phyloP scores from a whole-genome alignment of 2,797 vertebrate species.

The Pseudopleuronectes americanus region DNA sequence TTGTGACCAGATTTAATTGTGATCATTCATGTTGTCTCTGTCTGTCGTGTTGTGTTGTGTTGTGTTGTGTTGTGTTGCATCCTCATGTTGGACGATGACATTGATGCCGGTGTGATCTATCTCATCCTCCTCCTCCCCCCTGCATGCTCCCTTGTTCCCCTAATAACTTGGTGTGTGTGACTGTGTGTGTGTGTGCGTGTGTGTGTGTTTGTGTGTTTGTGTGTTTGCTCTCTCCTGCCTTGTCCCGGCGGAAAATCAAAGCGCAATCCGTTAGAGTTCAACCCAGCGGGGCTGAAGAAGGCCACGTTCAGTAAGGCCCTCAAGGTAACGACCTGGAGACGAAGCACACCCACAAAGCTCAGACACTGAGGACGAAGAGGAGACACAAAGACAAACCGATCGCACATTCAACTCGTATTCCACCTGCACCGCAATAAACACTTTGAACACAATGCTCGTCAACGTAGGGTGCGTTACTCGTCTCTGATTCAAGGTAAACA shows the following conservation, averaged over 20 bases:
- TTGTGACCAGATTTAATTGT: slow-evolving; percentile 39
- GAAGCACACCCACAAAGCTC: slow-evolving; percentile 39
- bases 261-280: slow-evolving; percentile 98
- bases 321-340: slow-evolving; percentile 89
- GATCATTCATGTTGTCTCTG: slow-evolving; percentile 61
- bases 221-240: slow-evolving; percentile 86
- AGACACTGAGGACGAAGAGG: slow-evolving; percentile 35
- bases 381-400: not conserved
- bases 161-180: slow-evolving; percentile 85
- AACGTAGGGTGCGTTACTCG: no score
- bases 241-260: slow-evolving; percentile 82
- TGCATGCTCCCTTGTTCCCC: slow-evolving; percentile 81
- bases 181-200: slow-evolving; percentile 35
- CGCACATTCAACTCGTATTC: no score
- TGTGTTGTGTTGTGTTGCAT: slow-evolving; percentile 39
- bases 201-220: slow-evolving; percentile 30
- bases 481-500: no score
- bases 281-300: slow-evolving; percentile 92
- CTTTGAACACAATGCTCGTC: no score
- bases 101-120: slow-evolving; percentile 26
- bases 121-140: slow-evolving; percentile 45
- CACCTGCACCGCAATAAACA: no score
- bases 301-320: slow-evolving; percentile 91
- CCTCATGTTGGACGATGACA: slow-evolving; percentile 24
- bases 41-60: slow-evolving; percentile 49